Percentiles rank a stretch among this genome's conserved stretches.
Evolutionary conservation across 1,140 invertebrate genomes (phyloP).

Genomic region (Polypedilum pembai): DNA sequence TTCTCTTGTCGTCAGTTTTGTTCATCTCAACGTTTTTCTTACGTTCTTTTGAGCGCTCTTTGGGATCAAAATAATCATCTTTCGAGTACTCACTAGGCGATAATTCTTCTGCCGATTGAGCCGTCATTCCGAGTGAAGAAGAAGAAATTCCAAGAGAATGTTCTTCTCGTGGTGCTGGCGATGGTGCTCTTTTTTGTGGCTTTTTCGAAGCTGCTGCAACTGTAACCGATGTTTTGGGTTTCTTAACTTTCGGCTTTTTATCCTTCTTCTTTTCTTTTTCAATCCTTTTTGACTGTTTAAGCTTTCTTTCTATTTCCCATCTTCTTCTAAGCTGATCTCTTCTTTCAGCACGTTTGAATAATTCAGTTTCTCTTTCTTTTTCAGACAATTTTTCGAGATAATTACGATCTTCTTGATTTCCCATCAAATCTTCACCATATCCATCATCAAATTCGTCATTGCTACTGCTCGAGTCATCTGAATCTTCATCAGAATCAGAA

Average conservation of each 20-base stretch:
- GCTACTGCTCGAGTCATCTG: slow-evolving; percentile 33
- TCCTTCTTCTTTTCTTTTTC: slow-evolving; percentile 61
- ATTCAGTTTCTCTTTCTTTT: slow-evolving; percentile 93
- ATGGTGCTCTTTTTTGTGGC: not conserved
- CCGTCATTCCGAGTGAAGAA: not conserved
- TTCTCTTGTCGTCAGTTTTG: slow-evolving; percentile 75
- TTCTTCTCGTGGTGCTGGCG: not conserved
- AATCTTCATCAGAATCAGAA: slow-evolving; percentile 42
- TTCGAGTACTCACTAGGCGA: slow-evolving; percentile 25
- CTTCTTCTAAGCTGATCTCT: slow-evolving; percentile 85
- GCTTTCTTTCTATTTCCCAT: slow-evolving; percentile 94
- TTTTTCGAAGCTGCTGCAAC: slow-evolving; percentile 29
- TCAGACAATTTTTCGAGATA: slow-evolving; percentile 88
- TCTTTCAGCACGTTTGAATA: slow-evolving; percentile 92
- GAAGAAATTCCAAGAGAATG: not conserved
- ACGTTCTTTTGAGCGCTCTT: slow-evolving; percentile 61
- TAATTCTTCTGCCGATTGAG: not conserved
- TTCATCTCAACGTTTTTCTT: slow-evolving; percentile 86
- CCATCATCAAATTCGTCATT: slow-evolving; percentile 53
- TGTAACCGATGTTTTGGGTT: slow-evolving; percentile 35
- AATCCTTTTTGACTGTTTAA: slow-evolving; percentile 76
- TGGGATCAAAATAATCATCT: slow-evolving; percentile 42
- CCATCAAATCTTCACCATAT: slow-evolving; percentile 95
- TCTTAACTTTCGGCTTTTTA: slow-evolving; percentile 43
- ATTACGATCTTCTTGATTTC: slow-evolving; percentile 89